These are phyloP conservation scores for Drosophila ercepeae DNA, from an alignment of 1,140 invertebrate species.

Conservation along the genomic window DNA sequence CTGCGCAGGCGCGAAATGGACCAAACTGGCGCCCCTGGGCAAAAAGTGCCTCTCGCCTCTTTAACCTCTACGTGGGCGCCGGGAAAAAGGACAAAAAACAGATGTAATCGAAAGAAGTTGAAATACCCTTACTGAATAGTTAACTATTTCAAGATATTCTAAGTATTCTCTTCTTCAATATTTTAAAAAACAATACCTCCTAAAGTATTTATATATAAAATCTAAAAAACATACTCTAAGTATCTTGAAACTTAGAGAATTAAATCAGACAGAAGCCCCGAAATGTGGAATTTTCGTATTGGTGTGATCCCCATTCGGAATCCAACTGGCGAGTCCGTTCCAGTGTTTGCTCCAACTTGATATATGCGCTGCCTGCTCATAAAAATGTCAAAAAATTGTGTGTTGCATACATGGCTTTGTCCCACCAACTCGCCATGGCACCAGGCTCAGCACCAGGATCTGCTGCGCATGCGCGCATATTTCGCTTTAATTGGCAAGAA, in stretches of 20 bases:
- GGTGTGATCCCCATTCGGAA: slow-evolving; percentile 12
- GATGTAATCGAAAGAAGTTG: background rate
- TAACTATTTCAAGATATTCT: no score
- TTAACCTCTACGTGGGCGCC: slow-evolving; percentile 77
- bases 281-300: slow-evolving; percentile 68
- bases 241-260: slow-evolving; percentile 3
- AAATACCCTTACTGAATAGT: slow-evolving; percentile 2
- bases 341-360: slow-evolving; percentile 73
- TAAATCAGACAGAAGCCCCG: slow-evolving; percentile 36
- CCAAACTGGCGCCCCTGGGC: slow-evolving; percentile 72
- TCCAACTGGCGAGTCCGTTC: slow-evolving; percentile 37
- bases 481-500: slow-evolving; percentile 79
- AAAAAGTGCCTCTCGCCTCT: slow-evolving; percentile 45
- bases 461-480: slow-evolving; percentile 77
- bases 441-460: slow-evolving; percentile 20
- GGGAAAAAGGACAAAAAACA: slow-evolving; percentile 28
- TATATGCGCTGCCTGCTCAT: slow-evolving; percentile 83
- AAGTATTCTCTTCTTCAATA: background rate
- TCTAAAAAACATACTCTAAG: no score
- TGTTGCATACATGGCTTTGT: slow-evolving; percentile 65
- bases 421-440: slow-evolving; percentile 34
- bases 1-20: slow-evolving; percentile 74
- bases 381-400: slow-evolving; percentile 83
- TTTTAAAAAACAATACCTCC: background rate
- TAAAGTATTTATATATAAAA: background rate